These are phyloP conservation scores for Pseudococcus viburni DNA, from an alignment of 2,888 invertebrate species.

Conservation along the genomic window DNA sequence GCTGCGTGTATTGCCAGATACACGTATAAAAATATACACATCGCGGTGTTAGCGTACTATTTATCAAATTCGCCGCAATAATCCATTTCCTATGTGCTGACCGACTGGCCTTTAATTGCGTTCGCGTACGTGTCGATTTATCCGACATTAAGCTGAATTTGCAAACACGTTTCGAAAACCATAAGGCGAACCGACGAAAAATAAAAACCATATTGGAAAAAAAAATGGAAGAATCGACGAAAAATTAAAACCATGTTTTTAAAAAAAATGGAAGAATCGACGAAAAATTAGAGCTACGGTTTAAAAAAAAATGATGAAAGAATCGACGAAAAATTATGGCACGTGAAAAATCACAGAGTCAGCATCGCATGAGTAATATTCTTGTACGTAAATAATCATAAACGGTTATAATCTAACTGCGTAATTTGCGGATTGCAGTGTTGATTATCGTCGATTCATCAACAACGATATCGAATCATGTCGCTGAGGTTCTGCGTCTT, in stretches of 20 bases:
- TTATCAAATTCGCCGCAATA: not conserved
- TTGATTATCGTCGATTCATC: not conserved
- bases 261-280: too few relatives aligned
- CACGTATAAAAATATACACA: not conserved
- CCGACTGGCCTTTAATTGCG: not conserved
- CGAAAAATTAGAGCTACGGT: too few relatives aligned
- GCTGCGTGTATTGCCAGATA: not conserved
- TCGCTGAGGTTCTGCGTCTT: not conserved
- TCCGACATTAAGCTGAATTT: not conserved
- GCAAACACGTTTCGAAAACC: not conserved
- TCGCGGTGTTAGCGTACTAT: not conserved
- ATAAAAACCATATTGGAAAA: too few relatives aligned
- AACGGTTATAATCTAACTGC: not conserved
- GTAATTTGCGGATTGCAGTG: not conserved
- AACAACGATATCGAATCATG: not conserved
- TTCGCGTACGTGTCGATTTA: slow-evolving; percentile 7
- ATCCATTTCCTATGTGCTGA: slow-evolving; percentile 2
- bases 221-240: too few relatives aligned
- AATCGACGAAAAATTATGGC: too few relatives aligned
- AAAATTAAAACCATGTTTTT: too few relatives aligned
- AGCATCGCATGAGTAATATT: not conserved
- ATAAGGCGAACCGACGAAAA: not conserved
- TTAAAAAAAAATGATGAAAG: too few relatives aligned
- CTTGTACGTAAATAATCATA: not conserved
- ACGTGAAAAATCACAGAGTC: not conserved